Base-by-base conservation (phyloP, 2,113 vertebrate species). In the Catharus bicknelli region DNA sequence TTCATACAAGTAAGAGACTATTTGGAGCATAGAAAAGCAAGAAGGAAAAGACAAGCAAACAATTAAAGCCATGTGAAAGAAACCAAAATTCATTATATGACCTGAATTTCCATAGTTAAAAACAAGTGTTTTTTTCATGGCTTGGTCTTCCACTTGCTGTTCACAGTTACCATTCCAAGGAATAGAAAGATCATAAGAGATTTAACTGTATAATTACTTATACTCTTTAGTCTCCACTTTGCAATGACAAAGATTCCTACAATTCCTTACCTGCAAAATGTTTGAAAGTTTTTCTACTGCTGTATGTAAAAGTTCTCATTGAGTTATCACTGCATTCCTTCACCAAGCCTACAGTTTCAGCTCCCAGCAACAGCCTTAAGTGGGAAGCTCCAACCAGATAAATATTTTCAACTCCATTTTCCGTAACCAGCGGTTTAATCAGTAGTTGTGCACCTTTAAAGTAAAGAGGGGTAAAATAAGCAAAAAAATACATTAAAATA, bases 281-380 rank as follows among this genome's bases (percentile, higher is more conserved):
- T 97, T 97, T 99, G 88, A 99, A 99, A 94, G 96, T 98, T 59
- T 98, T 97, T 55, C 98, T 98, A 88, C 98, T 99, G 73, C 96
- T 93, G 17, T 97, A 98, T 1, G 98, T 99, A 94, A 99, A 99
- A 82, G 95, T 95, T 74, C 98, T 98, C 99, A 99, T 99, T 76
- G 99, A 98, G 27, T 97, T 98, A 63, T 99, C 99, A 9, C 53
- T 95, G 91, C 98, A 99, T 92, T 99, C 98, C 90, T 99, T 99
- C 53, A 99, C 99, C 92, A 99, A 96, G 13, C 99, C 99, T 45
- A 98, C 94, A 5, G 98, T 95, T 92, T 99, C 99, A 18, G 99
- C 99, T 40, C 99, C 99, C 47, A 97, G 96, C 32, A 99, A 96
- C 54, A 99, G 83, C 38, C 99, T 97, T 53, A 98, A 94, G 64